These are phyloP conservation scores for Poecile atricapillus DNA, from an alignment of 2,113 vertebrate species.

Conservation along the genomic window DNA sequence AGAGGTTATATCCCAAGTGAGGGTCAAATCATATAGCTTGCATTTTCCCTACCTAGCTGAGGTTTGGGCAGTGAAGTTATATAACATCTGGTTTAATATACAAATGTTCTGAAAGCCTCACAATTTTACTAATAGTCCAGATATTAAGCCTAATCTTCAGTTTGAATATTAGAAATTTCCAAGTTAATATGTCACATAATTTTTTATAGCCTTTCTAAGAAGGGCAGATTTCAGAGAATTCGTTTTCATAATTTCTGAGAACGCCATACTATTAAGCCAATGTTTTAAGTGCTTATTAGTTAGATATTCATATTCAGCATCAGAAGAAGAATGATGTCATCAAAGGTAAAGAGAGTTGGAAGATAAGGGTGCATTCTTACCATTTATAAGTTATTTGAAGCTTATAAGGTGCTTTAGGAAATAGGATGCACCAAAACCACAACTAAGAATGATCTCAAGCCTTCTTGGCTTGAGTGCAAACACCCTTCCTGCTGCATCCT, in stretches of 20 bases:
- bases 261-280: neutral
- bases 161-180: neutral
- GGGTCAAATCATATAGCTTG: neutral
- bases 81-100: neutral
- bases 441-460: neutral
- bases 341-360: neutral
- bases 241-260: neutral
- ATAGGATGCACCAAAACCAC: neutral
- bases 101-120: neutral
- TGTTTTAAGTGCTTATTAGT: neutral
- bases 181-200: neutral
- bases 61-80: neutral
- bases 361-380: neutral
- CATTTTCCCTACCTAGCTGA: neutral
- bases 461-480: neutral
- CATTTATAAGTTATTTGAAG: neutral
- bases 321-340: neutral
- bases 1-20: neutral
- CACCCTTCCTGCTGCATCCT: neutral
- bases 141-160: neutral
- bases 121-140: neutral
- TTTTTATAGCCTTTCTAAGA: neutral
- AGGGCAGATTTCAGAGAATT: neutral
- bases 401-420: neutral
- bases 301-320: neutral